These are phyloP conservation scores for Epinephelus coioides DNA, from an alignment of 2,797 vertebrate species.

Conservation along the genomic window DNA sequence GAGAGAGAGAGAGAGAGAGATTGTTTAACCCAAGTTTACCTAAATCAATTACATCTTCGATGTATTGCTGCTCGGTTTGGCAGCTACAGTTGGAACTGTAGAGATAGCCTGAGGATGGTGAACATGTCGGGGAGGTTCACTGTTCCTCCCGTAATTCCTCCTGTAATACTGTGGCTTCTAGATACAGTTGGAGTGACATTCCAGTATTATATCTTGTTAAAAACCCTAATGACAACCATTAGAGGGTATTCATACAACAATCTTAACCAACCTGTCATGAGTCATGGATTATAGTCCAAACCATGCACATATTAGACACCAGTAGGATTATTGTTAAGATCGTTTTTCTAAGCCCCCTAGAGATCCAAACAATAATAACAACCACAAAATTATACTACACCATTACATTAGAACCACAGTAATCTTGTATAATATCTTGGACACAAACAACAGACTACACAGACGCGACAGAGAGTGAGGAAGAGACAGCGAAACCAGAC, in stretches of 20 bases:
- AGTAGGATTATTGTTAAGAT: neutral
- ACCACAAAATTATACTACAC: neutral
- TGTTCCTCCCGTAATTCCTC: neutral
- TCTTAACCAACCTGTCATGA: neutral
- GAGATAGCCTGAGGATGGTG: neutral
- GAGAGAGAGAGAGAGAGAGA: neutral
- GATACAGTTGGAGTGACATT: neutral
- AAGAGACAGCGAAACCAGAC: no score
- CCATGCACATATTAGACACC: neutral
- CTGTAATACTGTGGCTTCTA: neutral
- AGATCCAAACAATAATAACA: neutral
- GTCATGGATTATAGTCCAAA: neutral
- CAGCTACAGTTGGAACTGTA: neutral
- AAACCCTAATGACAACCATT: neutral
- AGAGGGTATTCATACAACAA: neutral
- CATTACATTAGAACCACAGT: neutral
- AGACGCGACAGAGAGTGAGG: no score
- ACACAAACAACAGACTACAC: neutral
- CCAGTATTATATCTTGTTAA: neutral
- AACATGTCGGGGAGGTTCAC: neutral
- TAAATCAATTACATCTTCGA: conserved; percentile 12
- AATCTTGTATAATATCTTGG: neutral
- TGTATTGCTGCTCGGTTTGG: neutral
- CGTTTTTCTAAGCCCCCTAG: neutral
- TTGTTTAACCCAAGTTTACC: conserved; percentile 4